These are phyloP conservation scores for Halcyon chelicuti DNA, from an alignment of 2,797 vertebrate species.

Conservation along the genomic window DNA sequence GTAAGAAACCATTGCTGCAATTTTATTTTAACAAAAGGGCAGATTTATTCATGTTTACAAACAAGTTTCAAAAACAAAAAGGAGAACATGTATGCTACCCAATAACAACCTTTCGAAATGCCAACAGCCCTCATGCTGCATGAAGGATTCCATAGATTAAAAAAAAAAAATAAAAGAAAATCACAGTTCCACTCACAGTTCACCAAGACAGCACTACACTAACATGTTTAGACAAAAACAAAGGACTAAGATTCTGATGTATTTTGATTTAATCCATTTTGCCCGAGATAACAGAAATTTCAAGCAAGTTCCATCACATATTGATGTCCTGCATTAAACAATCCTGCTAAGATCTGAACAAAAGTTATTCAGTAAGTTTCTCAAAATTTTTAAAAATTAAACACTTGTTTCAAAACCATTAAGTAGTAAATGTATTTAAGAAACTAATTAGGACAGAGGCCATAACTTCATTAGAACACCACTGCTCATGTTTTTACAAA, in stretches of 20 bases:
- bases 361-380: slow-evolving; percentile 85
- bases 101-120: slow-evolving; percentile 84
- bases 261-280: slow-evolving; percentile 91
- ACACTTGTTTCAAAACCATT: slow-evolving; percentile 91
- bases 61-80: slow-evolving; percentile 89
- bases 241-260: slow-evolving; percentile 89
- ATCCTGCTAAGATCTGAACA: slow-evolving; percentile 85
- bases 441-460: slow-evolving; percentile 94
- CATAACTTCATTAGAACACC: slow-evolving; percentile 88
- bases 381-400: slow-evolving; percentile 89
- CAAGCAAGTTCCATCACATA: slow-evolving; percentile 90
- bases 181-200: slow-evolving; percentile 88
- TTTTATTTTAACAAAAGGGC: slow-evolving; percentile 86
- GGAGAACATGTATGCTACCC: slow-evolving; percentile 80
- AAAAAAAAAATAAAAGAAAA: slow-evolving; percentile 77
- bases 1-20: slow-evolving; percentile 89
- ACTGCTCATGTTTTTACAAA: slow-evolving; percentile 91
- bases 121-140: slow-evolving; percentile 88
- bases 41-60: slow-evolving; percentile 86
- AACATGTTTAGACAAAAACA: slow-evolving; percentile 89
- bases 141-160: slow-evolving; percentile 83
- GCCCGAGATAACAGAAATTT: slow-evolving; percentile 93
- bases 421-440: slow-evolving; percentile 95
- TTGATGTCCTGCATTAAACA: slow-evolving; percentile 87
- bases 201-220: slow-evolving; percentile 90